Base-by-base conservation (phyloP, 2,888 invertebrate species). In the Eumacrocentrus americanus region DNA sequence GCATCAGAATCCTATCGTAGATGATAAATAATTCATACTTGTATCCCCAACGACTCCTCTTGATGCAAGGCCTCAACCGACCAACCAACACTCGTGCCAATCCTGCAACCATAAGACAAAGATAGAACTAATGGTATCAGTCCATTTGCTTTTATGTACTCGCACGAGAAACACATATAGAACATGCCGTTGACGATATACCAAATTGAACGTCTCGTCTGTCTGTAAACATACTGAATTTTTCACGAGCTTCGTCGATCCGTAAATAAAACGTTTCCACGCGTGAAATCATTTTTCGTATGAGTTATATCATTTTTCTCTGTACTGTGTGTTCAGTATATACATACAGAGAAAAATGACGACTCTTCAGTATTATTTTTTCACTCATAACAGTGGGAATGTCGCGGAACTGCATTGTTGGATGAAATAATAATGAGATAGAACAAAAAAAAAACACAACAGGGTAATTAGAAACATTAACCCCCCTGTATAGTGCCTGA, bases 21-120 rank as follows among this genome's bases (percentile, higher is more conserved):
- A 72, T 71, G 66, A 76, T 76, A 74, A 75, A 76, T 76, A 75
- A 76, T 75, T 74, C 76, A 76, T 76, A 69, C 64, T 56, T 67
- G 62, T 65, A 63, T 66, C 65, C 60, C 66, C 55, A 53, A 59
- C 62, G 57, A 64, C 59, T 65, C 61, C 61, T 46, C 11, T 29
- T 9, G 29, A 4, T 29, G 29, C 29, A 9, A 29, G 29, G 9
- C 1, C n/a, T n/a, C n/a, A n/a, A n/a, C n/a, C n/a, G n/a, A n/a
- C n/a, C n/a, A n/a, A n/a, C n/a, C n/a, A n/a, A n/a, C n/a, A n/a
- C n/a, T n/a, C n/a, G n/a, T n/a, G n/a, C n/a, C n/a, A n/a, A n/a
- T n/a, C n/a, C n/a, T n/a, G n/a, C n/a, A n/a, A n/a, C n/a, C n/a
- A n/a, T n/a, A 7, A 44, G 20, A 44, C 4, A 18, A 44, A 20